phyloP scores from a whole-genome alignment of 2,113 vertebrate species.

The Meriones unguiculatus region DNA sequence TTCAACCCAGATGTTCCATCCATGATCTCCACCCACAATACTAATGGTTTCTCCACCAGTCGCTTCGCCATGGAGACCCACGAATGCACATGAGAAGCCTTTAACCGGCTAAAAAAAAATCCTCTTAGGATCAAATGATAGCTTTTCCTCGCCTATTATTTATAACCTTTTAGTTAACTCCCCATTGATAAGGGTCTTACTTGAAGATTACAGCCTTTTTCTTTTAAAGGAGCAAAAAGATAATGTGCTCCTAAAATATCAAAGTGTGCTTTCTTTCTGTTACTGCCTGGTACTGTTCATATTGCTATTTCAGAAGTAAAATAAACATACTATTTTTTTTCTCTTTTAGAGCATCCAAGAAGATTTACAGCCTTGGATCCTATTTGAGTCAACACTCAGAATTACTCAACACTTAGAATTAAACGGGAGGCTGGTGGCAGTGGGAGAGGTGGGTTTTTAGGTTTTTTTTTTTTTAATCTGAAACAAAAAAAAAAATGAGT shows the following conservation, averaged over 20 bases:
- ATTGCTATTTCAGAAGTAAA: constrained; percentile 83
- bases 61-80: not conserved
- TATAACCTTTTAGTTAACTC: constrained; percentile 71
- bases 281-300: constrained; percentile 73
- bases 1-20: not conserved
- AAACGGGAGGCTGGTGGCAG: not conserved
- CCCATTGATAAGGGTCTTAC: constrained; percentile 77
- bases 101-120: not conserved
- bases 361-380: constrained; percentile 79
- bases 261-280: constrained; percentile 59
- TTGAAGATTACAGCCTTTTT: constrained; percentile 65
- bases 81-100: not conserved
- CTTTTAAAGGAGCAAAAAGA: not conserved
- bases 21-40: not conserved
- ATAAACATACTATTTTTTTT: constrained; percentile 78
- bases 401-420: constrained; percentile 77
- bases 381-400: constrained; percentile 78
- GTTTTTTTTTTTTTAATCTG: constrained; percentile 1
- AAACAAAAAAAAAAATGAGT: constrained; percentile 73
- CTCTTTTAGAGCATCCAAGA: constrained; percentile 77
- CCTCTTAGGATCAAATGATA: not conserved
- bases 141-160: constrained; percentile 73
- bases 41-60: not conserved
- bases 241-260: constrained; percentile 21
- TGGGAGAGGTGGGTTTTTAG: constrained; percentile 10